Percentiles rank a stretch among this genome's conserved stretches.
phyloP scores from a whole-genome alignment of 2,888 invertebrate species.

The Drosophila tanythrix region DNA sequence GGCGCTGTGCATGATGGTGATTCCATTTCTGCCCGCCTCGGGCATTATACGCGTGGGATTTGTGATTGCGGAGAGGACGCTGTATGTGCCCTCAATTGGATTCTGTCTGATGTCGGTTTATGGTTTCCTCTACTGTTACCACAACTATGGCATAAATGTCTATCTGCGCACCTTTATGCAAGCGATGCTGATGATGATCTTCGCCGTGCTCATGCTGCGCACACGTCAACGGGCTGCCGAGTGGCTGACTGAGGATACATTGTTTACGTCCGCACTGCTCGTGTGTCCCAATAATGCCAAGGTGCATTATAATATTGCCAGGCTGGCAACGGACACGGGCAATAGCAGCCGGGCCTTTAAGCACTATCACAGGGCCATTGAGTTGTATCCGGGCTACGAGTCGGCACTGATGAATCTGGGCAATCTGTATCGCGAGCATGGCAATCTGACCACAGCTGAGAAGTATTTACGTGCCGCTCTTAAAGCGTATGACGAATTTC shows the following conservation, averaged over 20 bases:
- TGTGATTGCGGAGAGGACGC: conserved; percentile 96
- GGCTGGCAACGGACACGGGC: conserved; percentile 92
- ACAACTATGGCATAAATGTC: conserved; percentile 36
- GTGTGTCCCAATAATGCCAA: conserved; percentile 98
- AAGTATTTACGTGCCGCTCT: conserved; percentile 91
- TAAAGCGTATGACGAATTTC: conserved; percentile 89
- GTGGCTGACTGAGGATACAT: conserved; percentile 91
- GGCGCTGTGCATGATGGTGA: conserved; percentile 89
- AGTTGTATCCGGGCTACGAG: conserved; percentile 96
- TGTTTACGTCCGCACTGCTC: conserved; percentile 92
- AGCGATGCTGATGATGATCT: conserved; percentile 70
- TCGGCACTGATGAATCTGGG: conserved; percentile 97
- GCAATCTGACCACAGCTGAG: conserved; percentile 95
- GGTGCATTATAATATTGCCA: conserved; percentile 94
- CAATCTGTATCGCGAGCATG: conserved; percentile 95
- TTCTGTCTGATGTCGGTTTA: conserved; percentile 96
- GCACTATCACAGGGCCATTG: conserved; percentile 92
- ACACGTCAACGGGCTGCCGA: conserved; percentile 89
- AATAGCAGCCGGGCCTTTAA: conserved; percentile 89
- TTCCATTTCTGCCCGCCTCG: conserved; percentile 97
- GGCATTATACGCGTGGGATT: conserved; percentile 99
- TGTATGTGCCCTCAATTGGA: conserved; percentile 99
- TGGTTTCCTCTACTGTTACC: conserved; percentile 87
- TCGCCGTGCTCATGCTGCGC: conserved; percentile 82
- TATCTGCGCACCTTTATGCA: conserved; percentile 51